Percentiles rank a stretch among this genome's conserved stretches.
Conservation (phyloP, 2,888 invertebrate genomes). For the Xylota sylvarum region DNA sequence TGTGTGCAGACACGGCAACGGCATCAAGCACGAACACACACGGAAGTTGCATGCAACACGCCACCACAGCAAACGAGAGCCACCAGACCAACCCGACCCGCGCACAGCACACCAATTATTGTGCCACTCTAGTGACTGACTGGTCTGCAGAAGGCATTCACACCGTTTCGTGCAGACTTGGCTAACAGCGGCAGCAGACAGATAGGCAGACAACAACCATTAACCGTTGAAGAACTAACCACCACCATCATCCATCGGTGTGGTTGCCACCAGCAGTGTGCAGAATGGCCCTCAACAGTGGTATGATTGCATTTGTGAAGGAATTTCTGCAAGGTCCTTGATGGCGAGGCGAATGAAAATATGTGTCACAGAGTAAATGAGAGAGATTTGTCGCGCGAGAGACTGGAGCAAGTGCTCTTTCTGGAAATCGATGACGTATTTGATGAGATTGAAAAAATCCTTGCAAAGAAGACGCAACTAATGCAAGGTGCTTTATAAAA, state of each 20-base stretch:
- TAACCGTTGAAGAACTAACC: conserved; percentile 77
- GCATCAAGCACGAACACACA: conserved; percentile 33
- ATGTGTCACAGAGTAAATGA: conserved; percentile 60
- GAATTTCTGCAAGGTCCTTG: conserved; percentile 76
- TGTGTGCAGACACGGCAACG: conserved; percentile 19
- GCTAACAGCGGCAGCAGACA: conserved; percentile 78
- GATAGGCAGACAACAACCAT: conserved; percentile 77
- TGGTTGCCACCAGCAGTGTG: conserved; percentile 65
- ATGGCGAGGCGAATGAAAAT: conserved; percentile 54
- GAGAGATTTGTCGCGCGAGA: not conserved
- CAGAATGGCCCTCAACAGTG: conserved; percentile 72
- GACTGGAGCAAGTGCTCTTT: conserved; percentile 14
- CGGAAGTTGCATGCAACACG: conserved; percentile 76
- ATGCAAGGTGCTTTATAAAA: not conserved
- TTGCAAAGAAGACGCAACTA: conserved; percentile 20
- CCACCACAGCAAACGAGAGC: conserved; percentile 69
- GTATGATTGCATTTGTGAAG: conserved; percentile 71
- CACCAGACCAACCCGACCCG: conserved; percentile 56
- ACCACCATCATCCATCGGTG: conserved; percentile 52
- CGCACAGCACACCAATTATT: conserved; percentile 52
- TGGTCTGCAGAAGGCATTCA: conserved; percentile 84
- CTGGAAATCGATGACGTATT: conserved; percentile 65
- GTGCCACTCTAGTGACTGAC: conserved; percentile 77
- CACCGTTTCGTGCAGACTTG: conserved; percentile 80
- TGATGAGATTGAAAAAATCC: conserved; percentile 43